A percentile compares a stretch with the other conserved stretches of the same genome.
Conservation (phyloP, 2,888 invertebrate genomes). For the Poecilus cupreus region DNA sequence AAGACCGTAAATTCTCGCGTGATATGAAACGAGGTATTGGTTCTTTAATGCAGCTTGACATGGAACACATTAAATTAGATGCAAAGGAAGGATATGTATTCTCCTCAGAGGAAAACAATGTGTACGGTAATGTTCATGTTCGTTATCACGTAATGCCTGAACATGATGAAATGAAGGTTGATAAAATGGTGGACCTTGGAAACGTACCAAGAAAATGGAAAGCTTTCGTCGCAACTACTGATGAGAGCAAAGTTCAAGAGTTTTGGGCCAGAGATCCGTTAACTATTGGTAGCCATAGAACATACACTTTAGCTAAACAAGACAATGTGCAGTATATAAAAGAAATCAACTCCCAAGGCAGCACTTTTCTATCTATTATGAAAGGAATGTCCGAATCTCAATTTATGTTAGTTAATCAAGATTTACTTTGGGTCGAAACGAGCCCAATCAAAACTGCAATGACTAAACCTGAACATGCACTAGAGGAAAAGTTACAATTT, state of each 20-base stretch:
- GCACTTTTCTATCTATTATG: constrained; percentile 65
- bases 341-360: constrained; percentile 64
- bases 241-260: background rate
- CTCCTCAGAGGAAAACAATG: constrained; percentile 68
- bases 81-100: constrained; percentile 66
- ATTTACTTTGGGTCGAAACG: constrained; percentile 67
- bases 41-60: constrained; percentile 70
- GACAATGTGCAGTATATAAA: constrained; percentile 63
- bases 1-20: constrained; percentile 63
- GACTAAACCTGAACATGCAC: constrained; percentile 28
- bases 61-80: constrained; percentile 64
- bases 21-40: constrained; percentile 72
- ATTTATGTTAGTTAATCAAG: constrained; percentile 71
- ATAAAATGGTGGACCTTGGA: constrained; percentile 66
- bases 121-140: constrained; percentile 69
- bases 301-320: constrained; percentile 63
- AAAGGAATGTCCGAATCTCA: constrained; percentile 68
- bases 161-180: constrained; percentile 65
- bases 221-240: constrained; percentile 14
- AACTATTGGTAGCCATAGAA: constrained; percentile 64
- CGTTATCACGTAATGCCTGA: constrained; percentile 68
- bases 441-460: constrained; percentile 62
- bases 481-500: constrained; percentile 4
- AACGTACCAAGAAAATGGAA: constrained; percentile 17
- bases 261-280: constrained; percentile 62